Evolutionary conservation across 2,888 invertebrate genomes (phyloP).

Genomic region (Athalia cordata): DNA sequence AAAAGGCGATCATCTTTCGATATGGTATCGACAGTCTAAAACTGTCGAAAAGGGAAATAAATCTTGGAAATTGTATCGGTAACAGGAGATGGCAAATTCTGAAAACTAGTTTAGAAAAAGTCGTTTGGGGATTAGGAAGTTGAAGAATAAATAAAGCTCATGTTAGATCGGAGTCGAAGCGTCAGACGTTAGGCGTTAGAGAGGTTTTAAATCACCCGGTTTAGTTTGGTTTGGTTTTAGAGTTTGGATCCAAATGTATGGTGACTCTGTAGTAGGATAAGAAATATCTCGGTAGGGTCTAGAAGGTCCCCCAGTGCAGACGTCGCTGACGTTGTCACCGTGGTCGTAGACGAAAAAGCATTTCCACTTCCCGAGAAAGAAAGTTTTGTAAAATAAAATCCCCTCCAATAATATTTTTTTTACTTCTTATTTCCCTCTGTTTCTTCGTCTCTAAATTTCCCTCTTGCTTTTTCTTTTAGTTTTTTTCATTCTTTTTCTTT

Average conservation of each 20-base stretch:
- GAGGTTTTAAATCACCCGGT: slow-evolving; percentile 22
- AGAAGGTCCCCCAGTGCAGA: slow-evolving; percentile 19
- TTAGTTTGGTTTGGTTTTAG: slow-evolving; percentile 9
- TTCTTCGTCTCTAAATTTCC: neutral
- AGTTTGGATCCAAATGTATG: slow-evolving; percentile 8
- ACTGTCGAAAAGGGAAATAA: too few relatives aligned
- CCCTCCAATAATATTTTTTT: neutral
- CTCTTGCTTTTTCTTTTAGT: neutral
- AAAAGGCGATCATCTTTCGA: too few relatives aligned
- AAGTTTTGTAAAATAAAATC: slow-evolving; percentile 39
- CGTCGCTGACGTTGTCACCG: slow-evolving; percentile 24
- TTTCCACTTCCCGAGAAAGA: slow-evolving; percentile 22
- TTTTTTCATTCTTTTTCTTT: neutral
- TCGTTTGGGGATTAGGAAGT: slow-evolving; percentile 14
- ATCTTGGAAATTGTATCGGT: too few relatives aligned
- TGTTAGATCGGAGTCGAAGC: slow-evolving; percentile 15
- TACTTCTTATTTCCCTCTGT: neutral
- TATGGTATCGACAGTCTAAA: too few relatives aligned
- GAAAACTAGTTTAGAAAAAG: neutral
- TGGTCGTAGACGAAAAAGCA: slow-evolving; percentile 28
- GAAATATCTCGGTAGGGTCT: slow-evolving; percentile 25
- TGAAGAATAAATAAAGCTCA: slow-evolving; percentile 34
- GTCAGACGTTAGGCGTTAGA: neutral
- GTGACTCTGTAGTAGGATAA: slow-evolving; percentile 17
- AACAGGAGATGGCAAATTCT: too few relatives aligned